Evolutionary conservation across 2,113 vertebrate species (phyloP).

Genomic region (Gymnogyps californianus): DNA sequence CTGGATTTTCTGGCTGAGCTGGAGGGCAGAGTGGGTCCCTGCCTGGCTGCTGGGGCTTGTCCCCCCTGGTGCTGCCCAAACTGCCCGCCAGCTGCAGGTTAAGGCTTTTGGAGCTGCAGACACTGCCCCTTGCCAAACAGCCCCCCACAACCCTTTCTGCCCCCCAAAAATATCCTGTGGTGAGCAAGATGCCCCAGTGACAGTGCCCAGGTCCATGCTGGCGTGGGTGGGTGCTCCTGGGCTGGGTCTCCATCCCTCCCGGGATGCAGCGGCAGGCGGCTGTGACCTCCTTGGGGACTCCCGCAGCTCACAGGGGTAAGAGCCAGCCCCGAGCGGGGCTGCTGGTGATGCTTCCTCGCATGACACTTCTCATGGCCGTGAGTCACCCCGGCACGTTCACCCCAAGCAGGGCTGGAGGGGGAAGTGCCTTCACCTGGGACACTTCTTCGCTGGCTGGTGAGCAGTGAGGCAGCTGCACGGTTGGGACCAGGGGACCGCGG

Average conservation of each 20-base stretch:
- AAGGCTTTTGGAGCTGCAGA: not conserved
- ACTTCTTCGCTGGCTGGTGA: not conserved
- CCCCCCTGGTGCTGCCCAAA: not conserved
- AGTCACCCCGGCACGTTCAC: not conserved
- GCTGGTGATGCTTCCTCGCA: not conserved
- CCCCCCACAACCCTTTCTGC: not conserved
- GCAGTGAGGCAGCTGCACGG: accelerated
- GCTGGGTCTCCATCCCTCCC: not conserved
- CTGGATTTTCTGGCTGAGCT: not conserved
- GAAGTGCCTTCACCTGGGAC: conserved; percentile 6
- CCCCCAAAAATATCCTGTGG: not conserved
- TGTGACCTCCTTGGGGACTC: not conserved
- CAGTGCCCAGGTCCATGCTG: accelerated
- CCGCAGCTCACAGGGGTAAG: not conserved
- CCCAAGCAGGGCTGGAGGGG: not conserved
- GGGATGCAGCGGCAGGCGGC: not conserved
- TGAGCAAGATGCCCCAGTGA: not conserved
- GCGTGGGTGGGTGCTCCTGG: not conserved
- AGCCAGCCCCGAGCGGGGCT: not conserved
- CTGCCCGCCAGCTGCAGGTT: not conserved
- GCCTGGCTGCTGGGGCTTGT: not conserved
- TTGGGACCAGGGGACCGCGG: not conserved
- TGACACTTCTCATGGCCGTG: conserved; percentile 27
- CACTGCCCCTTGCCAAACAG: not conserved
- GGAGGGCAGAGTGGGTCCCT: not conserved